A percentile compares a stretch with the other conserved stretches of the same genome.
phyloP scores from a whole-genome alignment of 2,797 vertebrate species.

The Xyrichtys novacula region DNA sequence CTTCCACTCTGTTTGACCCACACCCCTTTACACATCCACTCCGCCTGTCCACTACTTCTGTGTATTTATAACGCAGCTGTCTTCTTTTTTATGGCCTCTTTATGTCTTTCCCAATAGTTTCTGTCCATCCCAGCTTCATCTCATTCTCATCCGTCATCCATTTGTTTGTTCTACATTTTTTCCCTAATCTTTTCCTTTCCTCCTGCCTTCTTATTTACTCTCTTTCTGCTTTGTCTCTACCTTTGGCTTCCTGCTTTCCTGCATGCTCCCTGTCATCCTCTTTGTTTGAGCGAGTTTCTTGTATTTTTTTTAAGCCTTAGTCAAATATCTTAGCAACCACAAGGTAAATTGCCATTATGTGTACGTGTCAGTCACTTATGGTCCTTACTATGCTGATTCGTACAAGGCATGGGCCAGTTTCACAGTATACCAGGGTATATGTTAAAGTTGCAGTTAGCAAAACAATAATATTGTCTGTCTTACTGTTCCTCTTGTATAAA shows the following conservation, averaged over 20 bases:
- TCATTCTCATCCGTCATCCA: slow-evolving; percentile 38
- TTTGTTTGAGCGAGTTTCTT: not conserved
- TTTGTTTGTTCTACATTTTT: slow-evolving; percentile 24
- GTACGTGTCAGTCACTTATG: no score
- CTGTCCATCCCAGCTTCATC: slow-evolving; percentile 27
- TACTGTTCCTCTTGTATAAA: no score
- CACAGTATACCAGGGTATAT: no score
- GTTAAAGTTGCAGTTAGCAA: no score
- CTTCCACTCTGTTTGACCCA: slow-evolving; percentile 57
- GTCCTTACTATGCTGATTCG: no score
- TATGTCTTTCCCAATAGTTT: slow-evolving; percentile 46
- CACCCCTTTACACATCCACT: slow-evolving; percentile 36
- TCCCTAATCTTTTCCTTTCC: slow-evolving; percentile 6
- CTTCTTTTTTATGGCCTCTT: slow-evolving; percentile 57
- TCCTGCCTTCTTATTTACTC: not conserved
- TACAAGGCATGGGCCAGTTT: no score
- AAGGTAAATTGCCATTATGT: no score
- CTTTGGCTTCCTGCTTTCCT: not conserved
- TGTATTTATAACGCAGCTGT: slow-evolving; percentile 31
- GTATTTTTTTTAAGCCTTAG: not conserved
- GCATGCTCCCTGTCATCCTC: not conserved
- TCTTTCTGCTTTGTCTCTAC: not conserved
- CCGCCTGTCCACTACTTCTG: slow-evolving; percentile 17
- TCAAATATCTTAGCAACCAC: no score
- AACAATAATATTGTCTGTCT: no score